These are phyloP conservation scores for Thoracochromis brauschi DNA, from an alignment of 2,113 vertebrate species.

Conservation along the genomic window DNA sequence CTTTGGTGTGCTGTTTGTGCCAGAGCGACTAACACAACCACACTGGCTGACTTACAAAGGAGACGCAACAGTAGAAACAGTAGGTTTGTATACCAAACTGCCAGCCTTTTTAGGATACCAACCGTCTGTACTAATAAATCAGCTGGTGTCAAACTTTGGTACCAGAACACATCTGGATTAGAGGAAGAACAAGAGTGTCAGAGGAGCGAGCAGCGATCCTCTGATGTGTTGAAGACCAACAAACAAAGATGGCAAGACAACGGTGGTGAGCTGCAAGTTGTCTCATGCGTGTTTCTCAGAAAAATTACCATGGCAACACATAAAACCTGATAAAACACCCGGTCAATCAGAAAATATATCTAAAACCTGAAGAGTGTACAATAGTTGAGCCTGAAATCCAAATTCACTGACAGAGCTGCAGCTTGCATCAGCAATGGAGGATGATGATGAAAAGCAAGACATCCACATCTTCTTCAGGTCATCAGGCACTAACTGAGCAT, in stretches of 20 bases:
- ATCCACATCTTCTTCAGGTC: neutral
- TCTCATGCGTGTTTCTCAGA: neutral
- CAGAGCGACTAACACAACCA: neutral
- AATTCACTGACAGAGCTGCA: neutral
- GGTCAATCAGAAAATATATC: neutral
- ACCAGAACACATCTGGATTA: neutral
- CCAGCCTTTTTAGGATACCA: neutral
- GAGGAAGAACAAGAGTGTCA: neutral
- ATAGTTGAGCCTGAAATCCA: neutral
- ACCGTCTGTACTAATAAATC: neutral
- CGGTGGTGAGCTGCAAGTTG: rapidly evolving
- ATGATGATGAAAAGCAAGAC: rapidly evolving
- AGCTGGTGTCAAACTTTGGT: neutral
- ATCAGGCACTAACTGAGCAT: neutral
- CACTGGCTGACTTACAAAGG: neutral
- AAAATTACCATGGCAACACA: neutral
- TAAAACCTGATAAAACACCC: rapidly evolving
- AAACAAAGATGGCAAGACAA: neutral
- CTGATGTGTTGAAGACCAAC: neutral
- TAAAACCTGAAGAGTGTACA: neutral
- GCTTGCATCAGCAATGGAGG: neutral
- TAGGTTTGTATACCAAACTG: neutral
- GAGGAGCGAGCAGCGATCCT: neutral
- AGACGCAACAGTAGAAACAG: neutral
- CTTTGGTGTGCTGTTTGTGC: neutral